These are phyloP conservation scores for Rallus limicola DNA, from an alignment of 2,113 vertebrate genomes.

Conservation along the genomic window DNA sequence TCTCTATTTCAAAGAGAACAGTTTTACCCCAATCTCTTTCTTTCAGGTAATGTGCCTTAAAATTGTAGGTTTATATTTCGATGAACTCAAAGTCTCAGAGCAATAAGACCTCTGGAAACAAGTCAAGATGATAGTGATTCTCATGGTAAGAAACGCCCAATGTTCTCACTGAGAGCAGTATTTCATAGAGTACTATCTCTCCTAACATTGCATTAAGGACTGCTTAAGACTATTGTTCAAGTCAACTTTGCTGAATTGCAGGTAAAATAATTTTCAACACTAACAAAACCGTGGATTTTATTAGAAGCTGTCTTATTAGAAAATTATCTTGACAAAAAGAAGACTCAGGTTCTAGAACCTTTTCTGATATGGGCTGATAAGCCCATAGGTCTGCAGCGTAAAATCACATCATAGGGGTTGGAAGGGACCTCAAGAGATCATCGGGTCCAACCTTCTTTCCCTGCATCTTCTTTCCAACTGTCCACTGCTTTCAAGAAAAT, in stretches of 20 bases:
- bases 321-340: not conserved
- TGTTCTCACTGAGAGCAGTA: too few relatives aligned
- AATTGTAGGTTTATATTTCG: not conserved
- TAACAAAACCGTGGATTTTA: not conserved
- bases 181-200: not conserved
- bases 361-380: not conserved
- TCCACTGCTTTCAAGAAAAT: not conserved
- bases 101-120: not conserved
- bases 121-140: not conserved
- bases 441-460: not conserved
- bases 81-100: not conserved
- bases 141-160: not conserved
- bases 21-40: too few relatives aligned
- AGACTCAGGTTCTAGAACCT: not conserved
- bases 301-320: not conserved
- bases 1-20: not conserved
- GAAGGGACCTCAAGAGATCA: too few relatives aligned
- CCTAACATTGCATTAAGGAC: not conserved
- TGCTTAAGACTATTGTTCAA: not conserved
- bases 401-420: not conserved
- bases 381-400: not conserved
- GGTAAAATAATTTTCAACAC: not conserved
- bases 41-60: not conserved
- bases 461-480: not conserved
- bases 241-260: not conserved